Conservation (phyloP, 2,113 vertebrate genomes). For the Zosterops pallidus region DNA sequence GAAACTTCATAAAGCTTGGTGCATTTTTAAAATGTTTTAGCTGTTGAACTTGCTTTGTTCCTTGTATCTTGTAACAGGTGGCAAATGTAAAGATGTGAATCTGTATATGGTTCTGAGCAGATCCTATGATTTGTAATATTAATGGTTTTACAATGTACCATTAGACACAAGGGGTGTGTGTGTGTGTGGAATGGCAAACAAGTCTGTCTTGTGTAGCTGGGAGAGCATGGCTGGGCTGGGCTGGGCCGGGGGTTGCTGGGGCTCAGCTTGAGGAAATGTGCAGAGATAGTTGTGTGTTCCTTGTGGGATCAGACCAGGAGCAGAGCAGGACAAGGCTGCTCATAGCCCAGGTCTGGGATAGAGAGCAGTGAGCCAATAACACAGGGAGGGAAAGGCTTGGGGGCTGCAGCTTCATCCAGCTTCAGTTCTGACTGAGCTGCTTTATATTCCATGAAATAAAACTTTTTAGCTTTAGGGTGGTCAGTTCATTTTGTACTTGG, state of each 20-base stretch:
- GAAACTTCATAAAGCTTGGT: slow-evolving; percentile 80
- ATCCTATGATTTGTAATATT: slow-evolving; percentile 73
- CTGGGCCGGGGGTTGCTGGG: background rate
- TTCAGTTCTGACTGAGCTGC: slow-evolving; percentile 33
- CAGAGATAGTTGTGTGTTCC: background rate
- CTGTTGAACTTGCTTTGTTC: slow-evolving; percentile 75
- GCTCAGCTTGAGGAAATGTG: background rate
- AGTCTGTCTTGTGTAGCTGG: background rate
- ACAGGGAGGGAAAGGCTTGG: background rate
- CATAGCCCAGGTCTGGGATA: background rate
- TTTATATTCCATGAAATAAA: slow-evolving; percentile 8
- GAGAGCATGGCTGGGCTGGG: background rate
- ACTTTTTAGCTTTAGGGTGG: background rate
- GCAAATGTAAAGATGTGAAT: slow-evolving; percentile 77
- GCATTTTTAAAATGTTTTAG: slow-evolving; percentile 84
- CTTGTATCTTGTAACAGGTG: slow-evolving; percentile 80
- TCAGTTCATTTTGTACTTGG: slow-evolving; percentile 36
- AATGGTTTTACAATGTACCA: slow-evolving; percentile 75
- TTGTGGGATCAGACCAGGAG: background rate
- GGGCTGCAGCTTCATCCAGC: background rate
- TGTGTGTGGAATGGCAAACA: background rate
- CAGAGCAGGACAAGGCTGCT: background rate
- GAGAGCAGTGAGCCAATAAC: background rate
- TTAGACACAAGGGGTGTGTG: slow-evolving; percentile 46
- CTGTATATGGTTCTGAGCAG: slow-evolving; percentile 78